Evolutionary conservation across 2,888 invertebrate species (phyloP), one percentile per base, ranked within the genome.

Genomic region (Synergus itoensis): DNA sequence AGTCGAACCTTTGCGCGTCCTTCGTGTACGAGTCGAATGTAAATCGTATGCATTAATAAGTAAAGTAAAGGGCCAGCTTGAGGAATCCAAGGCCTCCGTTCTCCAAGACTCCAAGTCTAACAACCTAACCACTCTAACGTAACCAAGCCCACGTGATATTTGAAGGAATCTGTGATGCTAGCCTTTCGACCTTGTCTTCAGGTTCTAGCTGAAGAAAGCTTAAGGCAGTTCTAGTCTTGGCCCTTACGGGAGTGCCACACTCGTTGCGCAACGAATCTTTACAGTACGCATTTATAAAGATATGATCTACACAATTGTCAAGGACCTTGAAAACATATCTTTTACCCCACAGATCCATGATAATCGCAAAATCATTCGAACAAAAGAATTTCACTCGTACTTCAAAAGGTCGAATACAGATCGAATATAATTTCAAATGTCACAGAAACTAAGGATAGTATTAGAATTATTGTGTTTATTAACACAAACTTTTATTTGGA

Each of bases 21-120:
- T 67, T 43, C 43, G 43, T 14, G 14, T 18, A 41, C 85, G 86
- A 84, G 83, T 81, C 84, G 87, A 85, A 87, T 87, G 87, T 87
- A 87, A 84, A 87, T 85, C 81, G 82, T 81, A 80, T 73, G 48
- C 28, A 48, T 73, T 67, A 41, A 67, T 67, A 67, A 11, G 53
- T 53, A 73, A 36, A 48, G 65, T 43, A 84, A 85, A 87, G 88
- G 87, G 85, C 83, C 82, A 79, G 21, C 18, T 45, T 16, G 36
- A 73, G 79, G 80, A 78, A 82, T 84, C 76, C 86, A 84, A 85
- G 85, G 85, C 80, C 83, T 77, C 67, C 28, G 63, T 83, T 78
- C 67, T 60, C 77, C 64, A 77, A 40, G 53, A 5, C n/a, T 73
- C 73, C 28, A 73, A 36, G 48, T 9, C 60, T 12, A 21, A 60